These are phyloP conservation scores for Noctua janthina DNA, from an alignment of 2,888 invertebrate genomes.

Conservation along the genomic window DNA sequence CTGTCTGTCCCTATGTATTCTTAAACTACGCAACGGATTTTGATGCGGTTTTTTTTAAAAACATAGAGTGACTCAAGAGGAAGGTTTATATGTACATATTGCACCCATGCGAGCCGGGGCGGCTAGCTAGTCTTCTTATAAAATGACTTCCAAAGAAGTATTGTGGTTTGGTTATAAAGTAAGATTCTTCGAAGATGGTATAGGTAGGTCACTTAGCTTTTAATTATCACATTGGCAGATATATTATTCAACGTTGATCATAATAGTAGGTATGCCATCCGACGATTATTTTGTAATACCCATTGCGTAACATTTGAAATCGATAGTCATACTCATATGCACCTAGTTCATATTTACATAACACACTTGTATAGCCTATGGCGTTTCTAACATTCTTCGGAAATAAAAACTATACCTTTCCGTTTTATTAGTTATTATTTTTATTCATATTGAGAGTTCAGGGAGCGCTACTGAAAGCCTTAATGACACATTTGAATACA, in stretches of 20 bases:
- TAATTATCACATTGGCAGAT: constrained; percentile 24
- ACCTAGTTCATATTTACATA: constrained; percentile 44
- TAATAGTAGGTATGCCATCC: constrained; percentile 25
- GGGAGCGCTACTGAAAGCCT: neutral
- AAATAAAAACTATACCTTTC: neutral
- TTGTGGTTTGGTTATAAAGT: neutral
- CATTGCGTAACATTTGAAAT: constrained; percentile 43
- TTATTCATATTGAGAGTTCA: neutral
- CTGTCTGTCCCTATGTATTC: too few relatives aligned
- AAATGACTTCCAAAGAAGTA: neutral
- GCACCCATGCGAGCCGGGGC: too few relatives aligned
- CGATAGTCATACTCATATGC: constrained; percentile 34
- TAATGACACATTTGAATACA: neutral
- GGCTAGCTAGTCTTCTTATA: neutral
- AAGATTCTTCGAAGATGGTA: neutral
- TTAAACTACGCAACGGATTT: too few relatives aligned
- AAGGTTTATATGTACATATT: too few relatives aligned
- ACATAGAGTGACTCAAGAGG: too few relatives aligned
- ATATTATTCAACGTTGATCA: constrained; percentile 22
- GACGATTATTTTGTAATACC: constrained; percentile 43
- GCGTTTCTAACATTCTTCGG: constrained; percentile 6
- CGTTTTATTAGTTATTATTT: neutral
- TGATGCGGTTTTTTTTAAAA: too few relatives aligned
- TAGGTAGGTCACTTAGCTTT: neutral
- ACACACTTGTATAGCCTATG: constrained; percentile 18